Evolutionary conservation across 2,888 invertebrate genomes (phyloP), one percentile per base, ranked within the genome.

Genomic region (Thereva nobilitata): DNA sequence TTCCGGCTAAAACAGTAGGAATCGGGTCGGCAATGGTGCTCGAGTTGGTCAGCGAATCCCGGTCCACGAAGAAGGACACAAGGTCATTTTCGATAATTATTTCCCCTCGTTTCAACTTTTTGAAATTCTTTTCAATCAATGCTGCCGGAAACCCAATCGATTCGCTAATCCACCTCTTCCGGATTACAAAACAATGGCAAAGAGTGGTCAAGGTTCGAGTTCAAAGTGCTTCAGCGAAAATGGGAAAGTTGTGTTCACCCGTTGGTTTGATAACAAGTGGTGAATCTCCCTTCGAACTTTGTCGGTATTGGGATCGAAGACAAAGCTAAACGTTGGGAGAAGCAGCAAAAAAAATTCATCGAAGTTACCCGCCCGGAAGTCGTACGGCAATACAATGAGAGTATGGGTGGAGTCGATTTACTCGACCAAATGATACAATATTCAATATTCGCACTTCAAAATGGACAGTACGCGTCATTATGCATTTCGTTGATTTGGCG

Each of bases 361-460:
- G 57, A 71, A 12, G 68, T 75, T 7, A 64, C 50, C 42, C 53
- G 72, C 38, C 74, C 75, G 40, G 70, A 72, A 61, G 66, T 73
- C 53, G 69, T 76, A n/a, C 63, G 64, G 65, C 47, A 68, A 9
- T 75, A 75, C 57, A 76, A 76, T 69, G 67, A 69, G 67, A 59
- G 69, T 50, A 75, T 74, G 74, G 74, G 74, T n/a, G 74, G 75
- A 45, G 73, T 75, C 8, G 73, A 75, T 61, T 70, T 72, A 12
- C 70, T 72, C 67, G 71, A 72, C 50, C 72, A 73, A 61, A 64
- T 67, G 59, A 65, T 69, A 8, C 41, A 64, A 10, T 52, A 71
- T 42, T 69, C 47, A 67, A 44, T 41, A 71, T 71, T 45, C 59
- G 64, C 63, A 70, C 70, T 7, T 67, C 47, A 66, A 72, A 72